Evolutionary conservation across 2,797 vertebrate species (phyloP).

Genomic region (Esox lucius): DNA sequence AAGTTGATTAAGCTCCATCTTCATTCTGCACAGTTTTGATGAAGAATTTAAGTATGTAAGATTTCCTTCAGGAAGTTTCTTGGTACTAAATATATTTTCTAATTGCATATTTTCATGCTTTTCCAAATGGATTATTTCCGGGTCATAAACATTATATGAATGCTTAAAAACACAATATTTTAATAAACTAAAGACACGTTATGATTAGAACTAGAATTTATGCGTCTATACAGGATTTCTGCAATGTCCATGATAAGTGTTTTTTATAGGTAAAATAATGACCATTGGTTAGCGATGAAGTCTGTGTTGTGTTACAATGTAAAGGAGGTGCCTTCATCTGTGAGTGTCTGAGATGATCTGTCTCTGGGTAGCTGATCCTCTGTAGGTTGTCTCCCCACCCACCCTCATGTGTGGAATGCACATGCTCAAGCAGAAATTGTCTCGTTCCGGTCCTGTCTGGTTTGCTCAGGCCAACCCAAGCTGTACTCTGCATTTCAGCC

Average conservation of each 20-base stretch:
- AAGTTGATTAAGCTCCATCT: conserved; percentile 42
- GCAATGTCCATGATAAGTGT: not conserved
- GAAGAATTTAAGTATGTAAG: not conserved
- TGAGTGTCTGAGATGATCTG: too few relatives aligned
- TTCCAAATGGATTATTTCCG: not conserved
- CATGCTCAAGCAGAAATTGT: not conserved
- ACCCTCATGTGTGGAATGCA: too few relatives aligned
- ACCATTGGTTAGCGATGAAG: too few relatives aligned
- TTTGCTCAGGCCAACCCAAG: not conserved
- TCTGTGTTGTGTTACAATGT: too few relatives aligned
- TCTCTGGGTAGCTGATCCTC: too few relatives aligned
- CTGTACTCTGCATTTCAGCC: too few relatives aligned
- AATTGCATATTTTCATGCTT: not conserved
- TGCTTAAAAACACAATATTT: not conserved
- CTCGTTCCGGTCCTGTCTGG: not conserved
- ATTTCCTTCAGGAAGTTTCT: not conserved
- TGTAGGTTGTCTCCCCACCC: too few relatives aligned
- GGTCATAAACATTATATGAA: not conserved
- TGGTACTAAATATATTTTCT: not conserved
- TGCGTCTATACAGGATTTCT: not conserved
- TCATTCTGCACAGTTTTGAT: conserved; percentile 16
- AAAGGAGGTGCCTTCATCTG: too few relatives aligned
- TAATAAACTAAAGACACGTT: not conserved
- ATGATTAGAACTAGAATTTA: not conserved
- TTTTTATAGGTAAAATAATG: too few relatives aligned